phyloP scores from a whole-genome alignment of 2,113 vertebrate genomes.

The Micromys minutus region DNA sequence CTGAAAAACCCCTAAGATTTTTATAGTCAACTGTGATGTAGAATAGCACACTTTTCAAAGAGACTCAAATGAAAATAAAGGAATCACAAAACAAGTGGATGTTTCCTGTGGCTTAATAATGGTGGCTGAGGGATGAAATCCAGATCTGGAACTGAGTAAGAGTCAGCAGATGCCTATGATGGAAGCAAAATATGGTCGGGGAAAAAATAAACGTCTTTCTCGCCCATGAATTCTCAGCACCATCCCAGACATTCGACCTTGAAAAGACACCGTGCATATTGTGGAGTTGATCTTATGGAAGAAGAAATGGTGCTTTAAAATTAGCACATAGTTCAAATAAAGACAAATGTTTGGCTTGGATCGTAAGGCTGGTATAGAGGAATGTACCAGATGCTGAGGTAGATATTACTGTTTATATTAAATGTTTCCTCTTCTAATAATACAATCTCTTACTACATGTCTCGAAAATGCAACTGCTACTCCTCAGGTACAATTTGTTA shows the following conservation, averaged over 20 bases:
- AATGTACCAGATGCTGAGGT: not conserved
- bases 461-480: not conserved
- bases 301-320: not conserved
- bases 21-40: not conserved
- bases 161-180: slow-evolving; percentile 35
- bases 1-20: not conserved
- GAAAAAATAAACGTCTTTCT: not conserved
- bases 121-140: not conserved
- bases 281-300: not conserved
- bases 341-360: not conserved
- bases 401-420: not conserved
- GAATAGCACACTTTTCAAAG: not conserved
- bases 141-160: slow-evolving; percentile 26
- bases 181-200: not conserved
- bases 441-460: not conserved
- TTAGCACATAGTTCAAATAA: not conserved
- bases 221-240: not conserved
- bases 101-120: not conserved
- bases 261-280: not conserved
- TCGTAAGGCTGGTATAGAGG: not conserved
- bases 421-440: not conserved
- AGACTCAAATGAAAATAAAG: not conserved
- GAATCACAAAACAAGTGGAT: not conserved
- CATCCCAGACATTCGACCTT: not conserved
- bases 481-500: not conserved